phyloP scores from a whole-genome alignment of 2,797 vertebrate genomes.

The Xiphorhynchus erythropygius region DNA sequence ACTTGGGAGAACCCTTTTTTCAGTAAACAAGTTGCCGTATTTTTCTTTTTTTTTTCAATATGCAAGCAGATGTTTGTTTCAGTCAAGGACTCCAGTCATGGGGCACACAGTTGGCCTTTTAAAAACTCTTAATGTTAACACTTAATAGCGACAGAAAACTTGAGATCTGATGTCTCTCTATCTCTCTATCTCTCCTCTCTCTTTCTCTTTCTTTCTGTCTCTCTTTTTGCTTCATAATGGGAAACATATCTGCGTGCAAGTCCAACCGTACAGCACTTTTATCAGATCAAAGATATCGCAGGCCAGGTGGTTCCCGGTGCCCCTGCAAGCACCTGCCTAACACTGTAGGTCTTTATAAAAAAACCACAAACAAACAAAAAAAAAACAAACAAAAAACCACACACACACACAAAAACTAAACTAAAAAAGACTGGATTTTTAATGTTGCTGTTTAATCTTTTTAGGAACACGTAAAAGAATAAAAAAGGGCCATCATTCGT shows the following conservation, averaged over 20 bases:
- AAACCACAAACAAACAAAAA: not conserved
- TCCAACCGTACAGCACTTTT: slow-evolving; percentile 86
- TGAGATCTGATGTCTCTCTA: slow-evolving; percentile 70
- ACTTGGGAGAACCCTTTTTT: slow-evolving; percentile 81
- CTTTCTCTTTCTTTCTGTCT: slow-evolving; percentile 69
- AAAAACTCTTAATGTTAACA: slow-evolving; percentile 76
- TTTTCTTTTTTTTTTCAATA: slow-evolving; percentile 77
- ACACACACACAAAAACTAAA: not conserved
- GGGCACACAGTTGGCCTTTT: slow-evolving; percentile 77
- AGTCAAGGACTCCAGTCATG: slow-evolving; percentile 72
- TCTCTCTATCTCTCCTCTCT: slow-evolving; percentile 45
- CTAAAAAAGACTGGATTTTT: slow-evolving; percentile 65
- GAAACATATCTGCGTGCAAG: slow-evolving; percentile 86
- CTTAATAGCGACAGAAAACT: slow-evolving; percentile 77
- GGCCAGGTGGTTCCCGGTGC: slow-evolving; percentile 31
- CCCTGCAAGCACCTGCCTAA: slow-evolving; percentile 59
- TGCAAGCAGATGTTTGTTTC: slow-evolving; percentile 81
- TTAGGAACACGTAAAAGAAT: slow-evolving; percentile 59
- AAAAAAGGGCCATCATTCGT: slow-evolving; percentile 68
- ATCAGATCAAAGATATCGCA: slow-evolving; percentile 61
- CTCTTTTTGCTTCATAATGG: slow-evolving; percentile 75
- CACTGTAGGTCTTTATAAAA: slow-evolving; percentile 68
- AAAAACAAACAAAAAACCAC: not conserved
- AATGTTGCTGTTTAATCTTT: slow-evolving; percentile 69
- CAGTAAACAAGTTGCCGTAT: slow-evolving; percentile 79